Base-by-base conservation (phyloP, 2,113 vertebrate species). In the Tursiops truncatus region DNA sequence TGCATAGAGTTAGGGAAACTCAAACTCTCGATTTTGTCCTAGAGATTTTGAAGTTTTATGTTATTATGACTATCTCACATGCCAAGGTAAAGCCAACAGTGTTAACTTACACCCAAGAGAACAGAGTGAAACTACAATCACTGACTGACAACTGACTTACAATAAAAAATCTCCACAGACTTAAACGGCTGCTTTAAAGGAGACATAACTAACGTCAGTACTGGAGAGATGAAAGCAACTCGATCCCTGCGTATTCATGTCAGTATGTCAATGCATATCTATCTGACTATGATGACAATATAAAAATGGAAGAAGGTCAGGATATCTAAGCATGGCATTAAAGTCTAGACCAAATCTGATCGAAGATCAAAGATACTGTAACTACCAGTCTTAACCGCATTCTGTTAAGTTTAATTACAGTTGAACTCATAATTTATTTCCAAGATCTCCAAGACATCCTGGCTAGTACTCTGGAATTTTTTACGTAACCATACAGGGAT, bases 21-120 rank as follows among this genome's bases (percentile, higher is more conserved):
- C 88, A 96, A 94, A 97, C 41, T 73, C 60, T 82, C 91, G 56
- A 89, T 95, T 95, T 93, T 79, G 71, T 96, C 41, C 76, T 60
- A 87, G 79, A 79, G 84, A 85, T 91, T 96, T 96, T 90, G 50
- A 96, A 96, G 63, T 94, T 94, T 95, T 91, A 94, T 96, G 89
- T 95, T 97, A 76, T 92, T 95, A 89, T 96, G 90, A 95, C 97
- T 97, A 82, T 83, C 67, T 98, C 91, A 93, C 81, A 97, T 94
- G 92, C 90, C 95, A 94, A 86, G 76, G 94, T 96, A 97, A 96
- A 92, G 76, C 96, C 92, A 85, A 73, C 23, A 87, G 90, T 62
- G 50, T 96, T 92, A 96, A 77, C 77, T 96, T 89, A 96, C 93
- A 89, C 90, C 89, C 81, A 44, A 13, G 87, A 92, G 96, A 81